Conservation (phyloP, 2,113 vertebrate genomes). For the Ptilorrhoa leucosticta region DNA sequence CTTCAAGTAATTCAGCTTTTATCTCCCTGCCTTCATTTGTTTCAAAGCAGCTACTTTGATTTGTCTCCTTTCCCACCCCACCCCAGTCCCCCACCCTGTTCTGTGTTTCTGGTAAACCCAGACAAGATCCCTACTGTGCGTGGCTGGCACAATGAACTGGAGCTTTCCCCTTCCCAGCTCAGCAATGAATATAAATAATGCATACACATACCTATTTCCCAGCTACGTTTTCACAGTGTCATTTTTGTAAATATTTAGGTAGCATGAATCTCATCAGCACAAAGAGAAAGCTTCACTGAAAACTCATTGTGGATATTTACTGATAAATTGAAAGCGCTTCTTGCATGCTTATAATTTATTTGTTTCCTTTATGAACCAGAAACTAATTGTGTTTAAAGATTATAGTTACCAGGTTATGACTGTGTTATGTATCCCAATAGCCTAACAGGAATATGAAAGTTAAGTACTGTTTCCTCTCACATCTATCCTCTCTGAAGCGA, state of each 20-base stretch:
- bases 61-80: conserved; percentile 61
- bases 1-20: conserved; percentile 78
- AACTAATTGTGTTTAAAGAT: conserved; percentile 63
- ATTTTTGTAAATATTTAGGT: conserved; percentile 84
- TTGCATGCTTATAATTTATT: conserved; percentile 75
- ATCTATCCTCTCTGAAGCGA: conserved; percentile 54
- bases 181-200: conserved; percentile 75
- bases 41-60: conserved; percentile 69
- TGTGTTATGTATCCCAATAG: conserved; percentile 57
- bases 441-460: conserved; percentile 67
- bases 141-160: conserved; percentile 66
- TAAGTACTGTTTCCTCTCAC: conserved; percentile 46
- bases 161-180: conserved; percentile 65
- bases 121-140: conserved; percentile 53
- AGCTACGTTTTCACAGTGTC: conserved; percentile 90
- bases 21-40: conserved; percentile 74
- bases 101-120: conserved; percentile 62
- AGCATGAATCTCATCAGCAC: conserved; percentile 78
- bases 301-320: conserved; percentile 69
- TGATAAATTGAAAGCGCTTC: conserved; percentile 70
- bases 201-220: conserved; percentile 71
- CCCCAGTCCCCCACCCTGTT: conserved; percentile 60
- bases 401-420: conserved; percentile 68
- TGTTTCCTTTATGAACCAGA: conserved; percentile 64
- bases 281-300: conserved; percentile 76